Percentiles rank a stretch among this genome's conserved stretches.
phyloP scores from a whole-genome alignment of 2,888 invertebrate species.

The Ypsolopha sequella region DNA sequence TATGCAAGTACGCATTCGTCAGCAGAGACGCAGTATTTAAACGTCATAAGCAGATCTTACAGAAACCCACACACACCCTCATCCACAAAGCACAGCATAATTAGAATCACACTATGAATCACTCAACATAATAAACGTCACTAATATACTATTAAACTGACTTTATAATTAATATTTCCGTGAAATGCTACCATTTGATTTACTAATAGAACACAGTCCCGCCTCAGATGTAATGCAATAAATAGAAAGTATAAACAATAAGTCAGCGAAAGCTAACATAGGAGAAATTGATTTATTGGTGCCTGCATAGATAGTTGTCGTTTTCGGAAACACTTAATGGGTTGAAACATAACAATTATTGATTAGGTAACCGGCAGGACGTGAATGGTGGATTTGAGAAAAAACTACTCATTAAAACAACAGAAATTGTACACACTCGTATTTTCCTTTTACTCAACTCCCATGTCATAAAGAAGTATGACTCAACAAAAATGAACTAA shows the following conservation, averaged over 20 bases:
- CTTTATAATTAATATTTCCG: slow-evolving; percentile 31
- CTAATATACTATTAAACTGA: slow-evolving; percentile 37
- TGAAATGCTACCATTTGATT: slow-evolving; percentile 53
- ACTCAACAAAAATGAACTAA: too few relatives aligned
- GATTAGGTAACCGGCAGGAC: slow-evolving; percentile 45
- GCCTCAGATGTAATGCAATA: slow-evolving; percentile 33
- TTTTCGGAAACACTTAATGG: slow-evolving; percentile 59
- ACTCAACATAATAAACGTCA: slow-evolving; percentile 18
- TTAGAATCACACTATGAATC: neutral
- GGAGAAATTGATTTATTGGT: slow-evolving; percentile 67
- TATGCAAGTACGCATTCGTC: too few relatives aligned
- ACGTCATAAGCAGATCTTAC: neutral
- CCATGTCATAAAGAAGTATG: neutral
- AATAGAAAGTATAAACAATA: slow-evolving; percentile 70
- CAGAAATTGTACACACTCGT: neutral
- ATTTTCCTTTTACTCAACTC: neutral
- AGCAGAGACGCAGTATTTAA: too few relatives aligned
- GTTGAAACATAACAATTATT: slow-evolving; percentile 64
- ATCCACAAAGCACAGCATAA: slow-evolving; percentile 1
- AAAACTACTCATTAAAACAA: neutral
- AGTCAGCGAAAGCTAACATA: slow-evolving; percentile 57
- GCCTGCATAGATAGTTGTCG: slow-evolving; percentile 34
- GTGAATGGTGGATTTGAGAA: slow-evolving; percentile 17
- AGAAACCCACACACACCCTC: neutral
- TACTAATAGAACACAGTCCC: slow-evolving; percentile 28